phyloP scores from a whole-genome alignment of 2,113 vertebrate genomes.

The Python bivittatus region DNA sequence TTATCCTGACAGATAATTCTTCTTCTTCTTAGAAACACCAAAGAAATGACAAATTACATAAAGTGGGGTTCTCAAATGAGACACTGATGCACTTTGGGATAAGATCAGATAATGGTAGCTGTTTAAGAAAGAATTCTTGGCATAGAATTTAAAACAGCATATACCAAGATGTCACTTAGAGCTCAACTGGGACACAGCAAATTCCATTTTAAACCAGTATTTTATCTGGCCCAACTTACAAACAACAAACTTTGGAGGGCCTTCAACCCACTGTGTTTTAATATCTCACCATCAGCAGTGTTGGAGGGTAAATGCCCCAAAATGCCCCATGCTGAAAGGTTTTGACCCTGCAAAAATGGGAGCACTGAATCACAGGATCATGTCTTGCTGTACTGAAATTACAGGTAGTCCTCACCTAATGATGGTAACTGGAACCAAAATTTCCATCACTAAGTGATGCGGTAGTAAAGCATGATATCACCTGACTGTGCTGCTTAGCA shows the following conservation, averaged over 20 bases:
- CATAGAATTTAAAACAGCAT: background rate
- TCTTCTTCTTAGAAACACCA: background rate
- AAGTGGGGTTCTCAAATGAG: background rate
- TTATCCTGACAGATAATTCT: background rate
- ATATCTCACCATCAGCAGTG: background rate
- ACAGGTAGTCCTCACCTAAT: background rate
- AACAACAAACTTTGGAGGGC: background rate
- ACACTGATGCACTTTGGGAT: background rate
- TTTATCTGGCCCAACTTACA: background rate
- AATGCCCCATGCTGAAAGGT: background rate
- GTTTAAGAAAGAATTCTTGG: background rate
- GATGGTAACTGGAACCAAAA: background rate
- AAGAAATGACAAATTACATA: background rate
- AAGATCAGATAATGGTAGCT: background rate
- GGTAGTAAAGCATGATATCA: no score
- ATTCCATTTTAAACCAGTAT: background rate
- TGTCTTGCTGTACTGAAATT: background rate
- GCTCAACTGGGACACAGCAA: background rate
- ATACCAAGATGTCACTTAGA: background rate
- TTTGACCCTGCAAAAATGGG: background rate
- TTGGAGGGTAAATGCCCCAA: background rate
- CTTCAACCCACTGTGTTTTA: background rate
- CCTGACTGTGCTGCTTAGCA: no score
- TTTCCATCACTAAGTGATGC: background rate
- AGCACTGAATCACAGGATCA: background rate